Percentiles rank a stretch among this genome's conserved stretches.
Evolutionary conservation across 2,113 vertebrate species (phyloP).

Genomic region (Thunnus thynnus): DNA sequence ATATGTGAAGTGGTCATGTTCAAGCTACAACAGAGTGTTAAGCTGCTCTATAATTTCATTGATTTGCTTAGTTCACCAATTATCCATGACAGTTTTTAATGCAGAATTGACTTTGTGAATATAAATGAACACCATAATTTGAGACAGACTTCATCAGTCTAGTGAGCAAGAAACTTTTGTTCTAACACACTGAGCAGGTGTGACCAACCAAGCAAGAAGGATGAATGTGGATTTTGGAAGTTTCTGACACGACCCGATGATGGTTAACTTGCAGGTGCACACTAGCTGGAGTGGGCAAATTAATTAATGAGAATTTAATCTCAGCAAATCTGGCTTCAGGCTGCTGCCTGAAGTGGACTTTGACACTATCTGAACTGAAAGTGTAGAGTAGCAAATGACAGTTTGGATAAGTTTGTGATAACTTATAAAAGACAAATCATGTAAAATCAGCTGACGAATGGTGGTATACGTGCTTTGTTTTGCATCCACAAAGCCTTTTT

Average conservation of each 20-base stretch:
- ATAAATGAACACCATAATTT: no score
- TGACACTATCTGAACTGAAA: neutral
- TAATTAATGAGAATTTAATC: neutral
- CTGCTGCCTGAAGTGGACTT: neutral
- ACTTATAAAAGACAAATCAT: neutral
- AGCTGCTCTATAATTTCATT: no score
- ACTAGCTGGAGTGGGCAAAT: constrained; percentile 20
- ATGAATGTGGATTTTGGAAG: constrained; percentile 28
- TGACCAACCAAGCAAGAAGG: constrained; percentile 6
- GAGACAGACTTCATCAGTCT: no score
- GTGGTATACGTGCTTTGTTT: neutral
- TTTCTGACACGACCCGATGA: constrained; percentile 13
- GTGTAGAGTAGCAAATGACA: neutral
- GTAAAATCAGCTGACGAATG: neutral
- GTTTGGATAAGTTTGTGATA: neutral
- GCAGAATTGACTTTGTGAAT: no score
- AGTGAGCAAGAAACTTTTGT: neutral
- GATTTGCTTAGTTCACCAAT: no score
- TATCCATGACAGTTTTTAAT: no score
- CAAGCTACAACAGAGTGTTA: no score
- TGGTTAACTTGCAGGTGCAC: constrained; percentile 17
- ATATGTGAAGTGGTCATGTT: no score
- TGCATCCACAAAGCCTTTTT: neutral
- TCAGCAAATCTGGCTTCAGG: neutral
- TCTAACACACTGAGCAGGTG: constrained; percentile 9